Evolutionary conservation across 2,888 invertebrate species (phyloP).

Genomic region (Latrodectus elegans): DNA sequence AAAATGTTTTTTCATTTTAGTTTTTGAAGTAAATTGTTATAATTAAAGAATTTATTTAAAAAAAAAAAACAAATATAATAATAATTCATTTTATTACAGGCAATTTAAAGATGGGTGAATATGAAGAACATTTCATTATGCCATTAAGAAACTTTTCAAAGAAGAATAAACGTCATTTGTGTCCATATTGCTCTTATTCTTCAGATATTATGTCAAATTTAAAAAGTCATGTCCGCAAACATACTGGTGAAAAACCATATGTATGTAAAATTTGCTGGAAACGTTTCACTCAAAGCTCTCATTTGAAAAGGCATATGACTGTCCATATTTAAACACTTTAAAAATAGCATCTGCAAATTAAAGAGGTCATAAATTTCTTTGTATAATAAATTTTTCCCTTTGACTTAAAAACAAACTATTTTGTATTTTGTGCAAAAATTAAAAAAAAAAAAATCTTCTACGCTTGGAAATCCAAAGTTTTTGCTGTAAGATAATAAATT

Average conservation of each 20-base stretch:
- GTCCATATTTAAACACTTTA: neutral
- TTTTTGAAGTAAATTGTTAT: no score
- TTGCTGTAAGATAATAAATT: no score
- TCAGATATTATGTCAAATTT: neutral
- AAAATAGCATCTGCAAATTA: neutral
- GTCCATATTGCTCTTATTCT: constrained; percentile 13
- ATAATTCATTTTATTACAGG: no score
- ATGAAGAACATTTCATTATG: no score
- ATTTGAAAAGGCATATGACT: constrained; percentile 1
- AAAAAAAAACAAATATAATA: no score
- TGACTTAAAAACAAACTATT: neutral
- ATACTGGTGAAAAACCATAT: constrained; percentile 27
- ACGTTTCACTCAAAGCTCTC: constrained; percentile 5
- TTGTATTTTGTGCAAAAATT: neutral
- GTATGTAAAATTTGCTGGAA: constrained; percentile 7
- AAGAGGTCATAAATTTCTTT: neutral
- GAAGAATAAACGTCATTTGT: neutral
- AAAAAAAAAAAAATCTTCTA: neutral
- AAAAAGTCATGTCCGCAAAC: constrained; percentile 19
- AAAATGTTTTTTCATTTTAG: no score
- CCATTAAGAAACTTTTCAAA: neutral
- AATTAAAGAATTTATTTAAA: no score
- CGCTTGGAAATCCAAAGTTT: no score
- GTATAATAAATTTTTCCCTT: neutral
- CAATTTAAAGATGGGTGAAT: no score